Percentiles rank a stretch among this genome's conserved stretches.
Conservation (phyloP, 2,113 vertebrate genomes). For the Neogale vison region DNA sequence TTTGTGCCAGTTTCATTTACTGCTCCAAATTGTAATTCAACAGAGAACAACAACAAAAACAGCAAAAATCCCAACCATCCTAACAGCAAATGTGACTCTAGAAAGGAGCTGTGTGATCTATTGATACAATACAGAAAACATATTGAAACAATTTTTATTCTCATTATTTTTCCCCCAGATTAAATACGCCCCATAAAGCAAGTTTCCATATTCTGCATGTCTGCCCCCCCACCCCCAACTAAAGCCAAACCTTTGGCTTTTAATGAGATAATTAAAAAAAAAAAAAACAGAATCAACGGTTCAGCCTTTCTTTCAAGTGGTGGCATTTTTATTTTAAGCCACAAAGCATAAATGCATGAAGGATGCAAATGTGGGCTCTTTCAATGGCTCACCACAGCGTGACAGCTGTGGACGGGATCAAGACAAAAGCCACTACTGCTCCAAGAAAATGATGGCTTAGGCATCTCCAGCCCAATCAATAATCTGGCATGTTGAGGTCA, state of each 20-base stretch:
- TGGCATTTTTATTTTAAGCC: constrained; percentile 81
- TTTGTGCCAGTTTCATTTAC: constrained; percentile 84
- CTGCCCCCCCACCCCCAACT: constrained; percentile 55
- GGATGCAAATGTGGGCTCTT: constrained; percentile 77
- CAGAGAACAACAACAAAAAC: constrained; percentile 70
- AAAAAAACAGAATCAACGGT: constrained; percentile 3
- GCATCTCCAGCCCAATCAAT: constrained; percentile 81
- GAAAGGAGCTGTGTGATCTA: constrained; percentile 80
- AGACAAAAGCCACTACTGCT: constrained; percentile 71
- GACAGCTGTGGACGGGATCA: constrained; percentile 71
- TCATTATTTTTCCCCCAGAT: constrained; percentile 80
- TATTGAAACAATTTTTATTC: constrained; percentile 85
- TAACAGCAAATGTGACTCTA: constrained; percentile 69
- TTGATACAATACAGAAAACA: constrained; percentile 82
- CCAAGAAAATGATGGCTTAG: constrained; percentile 75
- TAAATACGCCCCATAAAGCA: constrained; percentile 81
- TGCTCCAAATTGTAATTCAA: constrained; percentile 82
- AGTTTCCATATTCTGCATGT: constrained; percentile 71
- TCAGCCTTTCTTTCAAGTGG: constrained; percentile 76
- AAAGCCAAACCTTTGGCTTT: constrained; percentile 67
- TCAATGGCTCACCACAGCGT: constrained; percentile 53
- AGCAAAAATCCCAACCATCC: constrained; percentile 39
- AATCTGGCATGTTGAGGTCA: constrained; percentile 84
- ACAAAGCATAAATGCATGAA: constrained; percentile 61
- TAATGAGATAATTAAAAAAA: constrained; percentile 79